phyloP scores from a whole-genome alignment of 2,797 vertebrate genomes.

The Gallirallus australis region DNA sequence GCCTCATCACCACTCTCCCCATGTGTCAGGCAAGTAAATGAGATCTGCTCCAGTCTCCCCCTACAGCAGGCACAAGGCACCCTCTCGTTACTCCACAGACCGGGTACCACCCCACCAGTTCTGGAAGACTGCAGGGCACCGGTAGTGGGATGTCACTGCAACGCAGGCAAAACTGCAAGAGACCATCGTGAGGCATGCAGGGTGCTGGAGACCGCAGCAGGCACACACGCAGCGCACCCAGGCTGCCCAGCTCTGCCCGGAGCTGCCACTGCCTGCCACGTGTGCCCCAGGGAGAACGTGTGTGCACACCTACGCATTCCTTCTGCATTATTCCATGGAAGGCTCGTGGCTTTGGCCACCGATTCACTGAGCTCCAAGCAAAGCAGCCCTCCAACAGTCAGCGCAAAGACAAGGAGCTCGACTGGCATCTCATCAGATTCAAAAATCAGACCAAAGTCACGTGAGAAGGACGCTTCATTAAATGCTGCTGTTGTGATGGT shows the following conservation, averaged over 20 bases:
- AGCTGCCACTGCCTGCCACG: slow-evolving; percentile 33
- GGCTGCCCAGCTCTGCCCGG: not conserved
- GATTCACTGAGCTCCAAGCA: not conserved
- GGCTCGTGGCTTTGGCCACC: not conserved
- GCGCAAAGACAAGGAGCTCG: not conserved
- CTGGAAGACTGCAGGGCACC: not conserved
- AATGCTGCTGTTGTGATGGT: rapidly evolving
- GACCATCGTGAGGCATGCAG: rapidly evolving
- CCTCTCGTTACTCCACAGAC: not conserved
- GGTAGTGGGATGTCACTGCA: not conserved
- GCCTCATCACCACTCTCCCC: not conserved
- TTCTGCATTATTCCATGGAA: slow-evolving; percentile 41
- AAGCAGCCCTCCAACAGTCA: not conserved
- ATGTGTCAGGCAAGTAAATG: not conserved
- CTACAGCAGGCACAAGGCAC: not conserved
- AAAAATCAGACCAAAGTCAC: not conserved
- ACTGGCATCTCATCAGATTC: not conserved
- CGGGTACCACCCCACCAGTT: not conserved
- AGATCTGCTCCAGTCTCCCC: not conserved
- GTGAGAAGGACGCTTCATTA: not conserved
- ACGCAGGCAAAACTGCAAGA: not conserved
- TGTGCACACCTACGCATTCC: slow-evolving; percentile 6
- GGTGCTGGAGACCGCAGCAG: not conserved
- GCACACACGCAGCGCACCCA: not conserved
- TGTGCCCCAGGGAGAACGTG: not conserved